Base-by-base conservation (phyloP, 2,888 invertebrate species). In the Sicus ferrugineus region DNA sequence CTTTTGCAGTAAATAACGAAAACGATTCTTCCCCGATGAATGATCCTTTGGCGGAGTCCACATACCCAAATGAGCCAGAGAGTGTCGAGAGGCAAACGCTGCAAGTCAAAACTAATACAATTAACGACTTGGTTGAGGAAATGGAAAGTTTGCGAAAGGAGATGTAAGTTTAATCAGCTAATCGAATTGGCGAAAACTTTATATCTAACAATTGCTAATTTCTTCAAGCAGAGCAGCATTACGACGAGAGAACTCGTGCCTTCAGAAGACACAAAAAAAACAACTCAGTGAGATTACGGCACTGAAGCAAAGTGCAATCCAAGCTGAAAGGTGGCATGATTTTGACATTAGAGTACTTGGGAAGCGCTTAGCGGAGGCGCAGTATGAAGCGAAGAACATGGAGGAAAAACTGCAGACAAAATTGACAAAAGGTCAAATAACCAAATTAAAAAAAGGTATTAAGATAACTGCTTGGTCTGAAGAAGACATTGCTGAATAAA, bases 391-490 rank as follows among this genome's bases (percentile, higher is more conserved):
- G 21, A 50, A 50, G 23, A 50, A 23, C 50, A n/a, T 50, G 23
- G 50, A 50, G 50, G 21, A 50, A n/a, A 50, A 50, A 50, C 50
- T 50, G 21, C 50, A n/a, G 21, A 50, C 50, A 5, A 50, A n/a
- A 50, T 50, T 50, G 4, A 50, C 23, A 50, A 6, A 50, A 50
- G 50, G 19, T 21, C 50, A 50, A 50, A 50, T 50, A 50, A 50
- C 46, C 9, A 46, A 46, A 46, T 16, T 46, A 46, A 46, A 46
- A 16, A 46, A 1, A 5, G 46, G 46, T 5, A 46, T 16, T 46
- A 6, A 16, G 46, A 46, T 7, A 46, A 11, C 46, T 46, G n/a
- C 46, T 46, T 46, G 46, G 46, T 16, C 46, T n/a, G 46, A 46
- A 46, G 46, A 46, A n/a, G n/a, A 46, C 46, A 46, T 34, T n/a